A percentile compares a stretch with the other conserved stretches of the same genome.
Conservation (phyloP, 2,888 invertebrate species). For the Callosobruchus maculatus region DNA sequence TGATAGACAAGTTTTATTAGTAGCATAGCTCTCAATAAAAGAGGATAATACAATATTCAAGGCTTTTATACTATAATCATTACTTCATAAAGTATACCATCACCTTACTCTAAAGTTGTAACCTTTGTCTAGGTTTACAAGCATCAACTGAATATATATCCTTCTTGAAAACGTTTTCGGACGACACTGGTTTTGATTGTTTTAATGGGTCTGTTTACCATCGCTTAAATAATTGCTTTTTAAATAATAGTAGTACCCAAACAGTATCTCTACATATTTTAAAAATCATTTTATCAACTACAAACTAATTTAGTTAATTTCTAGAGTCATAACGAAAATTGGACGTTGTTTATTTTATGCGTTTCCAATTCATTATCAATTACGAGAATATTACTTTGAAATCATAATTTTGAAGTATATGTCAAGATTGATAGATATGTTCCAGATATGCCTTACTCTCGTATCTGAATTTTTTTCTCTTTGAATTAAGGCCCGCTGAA, state of each 20-base stretch:
- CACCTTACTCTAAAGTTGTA: no score
- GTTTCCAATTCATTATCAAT: background rate
- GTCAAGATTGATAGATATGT: background rate
- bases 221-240: background rate
- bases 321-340: background rate
- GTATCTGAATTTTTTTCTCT: no score
- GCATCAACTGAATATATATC: background rate
- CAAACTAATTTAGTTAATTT: slow-evolving; percentile 2
- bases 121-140: no score
- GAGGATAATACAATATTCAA: no score
- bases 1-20: no score
- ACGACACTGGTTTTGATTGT: background rate
- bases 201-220: background rate
- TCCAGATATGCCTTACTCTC: background rate
- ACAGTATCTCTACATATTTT: background rate
- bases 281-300: background rate
- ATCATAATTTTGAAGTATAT: background rate
- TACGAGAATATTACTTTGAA: background rate
- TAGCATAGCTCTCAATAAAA: no score
- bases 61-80: no score
- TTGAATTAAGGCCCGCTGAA: no score
- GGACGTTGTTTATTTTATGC: background rate
- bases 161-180: background rate
- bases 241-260: background rate
- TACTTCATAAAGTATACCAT: no score